These are phyloP conservation scores for Craterocephalus amniculus DNA, from an alignment of 2,797 vertebrate species.

Conservation along the genomic window DNA sequence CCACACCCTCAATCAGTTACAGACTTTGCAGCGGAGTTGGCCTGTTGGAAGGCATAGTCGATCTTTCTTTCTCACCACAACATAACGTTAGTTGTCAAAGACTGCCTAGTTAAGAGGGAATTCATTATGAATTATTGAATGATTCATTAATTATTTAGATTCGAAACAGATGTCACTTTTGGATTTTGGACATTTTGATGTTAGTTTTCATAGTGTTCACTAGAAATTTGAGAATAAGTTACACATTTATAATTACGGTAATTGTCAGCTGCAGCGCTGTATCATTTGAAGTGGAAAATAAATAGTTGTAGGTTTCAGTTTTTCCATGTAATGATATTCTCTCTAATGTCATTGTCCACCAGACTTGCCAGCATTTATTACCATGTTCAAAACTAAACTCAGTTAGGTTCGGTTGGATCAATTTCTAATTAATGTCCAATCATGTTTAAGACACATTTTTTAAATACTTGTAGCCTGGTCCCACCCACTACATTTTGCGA, in stretches of 20 bases:
- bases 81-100: neutral
- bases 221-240: constrained; percentile 2
- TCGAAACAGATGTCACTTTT: neutral
- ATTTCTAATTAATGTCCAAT: neutral
- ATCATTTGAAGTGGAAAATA: neutral
- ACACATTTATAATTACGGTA: neutral
- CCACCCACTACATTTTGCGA: no score
- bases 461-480: no score
- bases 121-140: constrained; percentile 3
- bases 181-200: constrained; percentile 1
- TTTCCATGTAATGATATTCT: neutral
- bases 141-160: neutral
- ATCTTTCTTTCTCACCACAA: neutral
- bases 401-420: no score
- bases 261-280: neutral
- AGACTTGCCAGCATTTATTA: neutral
- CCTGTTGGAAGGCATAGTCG: neutral
- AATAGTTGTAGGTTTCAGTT: neutral
- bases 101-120: neutral
- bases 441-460: neutral
- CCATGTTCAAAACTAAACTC: neutral
- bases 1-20: constrained; percentile 70
- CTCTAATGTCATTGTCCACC: neutral
- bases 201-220: neutral
- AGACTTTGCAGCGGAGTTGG: constrained; percentile 50